Evolutionary conservation across 2,888 invertebrate species (phyloP).

Genomic region (Pristionchus maxplancki): DNA sequence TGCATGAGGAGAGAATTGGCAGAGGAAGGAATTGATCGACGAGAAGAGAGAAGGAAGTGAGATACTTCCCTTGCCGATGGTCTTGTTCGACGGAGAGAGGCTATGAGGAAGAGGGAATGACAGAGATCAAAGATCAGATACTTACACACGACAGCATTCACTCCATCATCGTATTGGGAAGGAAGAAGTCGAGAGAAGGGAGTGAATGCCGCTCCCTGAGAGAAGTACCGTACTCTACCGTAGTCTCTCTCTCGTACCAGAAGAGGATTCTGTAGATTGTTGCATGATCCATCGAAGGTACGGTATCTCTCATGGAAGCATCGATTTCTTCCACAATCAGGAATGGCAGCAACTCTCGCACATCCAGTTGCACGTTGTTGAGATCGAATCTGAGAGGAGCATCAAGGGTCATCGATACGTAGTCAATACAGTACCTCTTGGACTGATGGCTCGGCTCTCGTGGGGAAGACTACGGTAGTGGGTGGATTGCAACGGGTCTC

Average conservation of each 20-base stretch:
- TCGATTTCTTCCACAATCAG: constrained; percentile 47
- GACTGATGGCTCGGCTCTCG: constrained; percentile 30
- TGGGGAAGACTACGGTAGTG: constrained; percentile 21
- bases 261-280: constrained; percentile 84
- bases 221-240: constrained; percentile 80
- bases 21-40: constrained; percentile 50
- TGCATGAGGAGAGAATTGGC: constrained; percentile 46
- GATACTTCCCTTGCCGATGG: constrained; percentile 76
- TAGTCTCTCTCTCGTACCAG: constrained; percentile 50
- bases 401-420: not conserved
- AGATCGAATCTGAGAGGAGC: constrained; percentile 14
- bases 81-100: constrained; percentile 56
- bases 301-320: constrained; percentile 82
- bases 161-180: constrained; percentile 74
- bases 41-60: constrained; percentile 71
- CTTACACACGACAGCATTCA: constrained; percentile 71
- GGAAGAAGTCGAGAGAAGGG: constrained; percentile 79
- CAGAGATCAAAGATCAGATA: constrained; percentile 26
- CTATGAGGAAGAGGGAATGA: not conserved
- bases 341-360: constrained; percentile 23
- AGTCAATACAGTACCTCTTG: constrained; percentile 40
- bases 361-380: constrained; percentile 10
- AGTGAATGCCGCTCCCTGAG: constrained; percentile 93
- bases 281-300: constrained; percentile 93
- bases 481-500: not conserved